Evolutionary conservation across 2,888 invertebrate species (phyloP), one percentile per base, ranked within the genome.

Genomic region (Parnassius mnemosyne): DNA sequence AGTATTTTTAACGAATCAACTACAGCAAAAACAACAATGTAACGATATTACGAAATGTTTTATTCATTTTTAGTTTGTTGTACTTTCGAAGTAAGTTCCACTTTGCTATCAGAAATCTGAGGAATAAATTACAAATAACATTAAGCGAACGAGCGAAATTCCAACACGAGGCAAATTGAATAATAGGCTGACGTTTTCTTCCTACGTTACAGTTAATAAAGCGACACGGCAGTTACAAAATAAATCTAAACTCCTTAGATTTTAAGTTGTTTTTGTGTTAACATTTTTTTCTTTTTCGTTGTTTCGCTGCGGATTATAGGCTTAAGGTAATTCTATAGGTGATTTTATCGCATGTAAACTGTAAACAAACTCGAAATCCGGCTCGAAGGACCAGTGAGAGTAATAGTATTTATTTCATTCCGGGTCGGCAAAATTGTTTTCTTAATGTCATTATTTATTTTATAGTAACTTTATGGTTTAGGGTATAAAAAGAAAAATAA

Each of bases 351-450:
- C 49, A 20, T 49, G 57, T 57, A 52, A 51, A 25, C 42, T 25
- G 56, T 44, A 54, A 50, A 20, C 49, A 43, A 56, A 52, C 12
- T 7, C 12, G 34, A 25, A 16, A 53, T 61, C 52, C 42, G 46
- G 9, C 56, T 56, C 61, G 46, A 53, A 61, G 56, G 56, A 25
- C 42, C 53, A 42, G 25, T 12, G 51, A 5, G 5, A 9, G 9
- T n/a, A 49, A 49, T n/a, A 3, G 13, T 49, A 13, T 49, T 7
- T 5, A 13, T 49, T 13, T 13, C 77, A 67, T 65, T 89, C 89
- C 89, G 34, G 34, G 34, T 7, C 7, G 25, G 7, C 7, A 7
- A 34, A 34, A 34, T 34, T 34, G 34, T 7, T 34, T 34, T 34
- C 34, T 7, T 1, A 0, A 34, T 34, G 5, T 34, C 7, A 34